Conservation (phyloP, 2,888 invertebrate genomes). For the Dione juno region DNA sequence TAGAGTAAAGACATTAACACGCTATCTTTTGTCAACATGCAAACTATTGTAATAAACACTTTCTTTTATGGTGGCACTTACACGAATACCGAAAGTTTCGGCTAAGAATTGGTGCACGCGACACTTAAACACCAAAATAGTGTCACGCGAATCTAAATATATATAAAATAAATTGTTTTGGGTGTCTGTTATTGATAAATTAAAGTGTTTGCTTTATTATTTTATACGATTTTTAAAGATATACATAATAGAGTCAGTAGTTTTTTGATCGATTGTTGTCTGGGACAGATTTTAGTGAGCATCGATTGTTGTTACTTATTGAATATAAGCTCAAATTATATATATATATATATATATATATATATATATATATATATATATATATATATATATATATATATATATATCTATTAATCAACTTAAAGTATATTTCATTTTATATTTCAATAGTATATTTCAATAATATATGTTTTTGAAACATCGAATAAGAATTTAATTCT, state of each 20-base stretch:
- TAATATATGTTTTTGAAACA: no score
- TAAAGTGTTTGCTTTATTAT: background rate
- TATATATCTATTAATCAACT: no score
- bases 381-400: no score
- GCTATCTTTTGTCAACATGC: conserved; percentile 19
- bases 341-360: no score
- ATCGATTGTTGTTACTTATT: no score
- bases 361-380: no score
- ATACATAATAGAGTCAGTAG: background rate
- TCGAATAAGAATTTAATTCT: no score
- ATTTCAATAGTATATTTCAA: no score
- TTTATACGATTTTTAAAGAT: background rate
- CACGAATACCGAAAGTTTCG: background rate
- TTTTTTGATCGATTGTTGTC: no score
- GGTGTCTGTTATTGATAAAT: background rate
- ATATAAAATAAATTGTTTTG: background rate
- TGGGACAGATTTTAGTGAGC: no score
- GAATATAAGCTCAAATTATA: no score
- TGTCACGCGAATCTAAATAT: conserved; percentile 25
- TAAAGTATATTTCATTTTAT: no score
- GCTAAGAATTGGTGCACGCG: conserved; percentile 15
- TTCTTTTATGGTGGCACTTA: conserved; percentile 12
- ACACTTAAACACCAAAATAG: conserved; percentile 9
- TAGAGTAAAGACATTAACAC: conserved; percentile 24
- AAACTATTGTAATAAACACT: conserved; percentile 25